Evolutionary conservation across 2,113 vertebrate genomes (phyloP).

Genomic region (Anas platyrhynchos): DNA sequence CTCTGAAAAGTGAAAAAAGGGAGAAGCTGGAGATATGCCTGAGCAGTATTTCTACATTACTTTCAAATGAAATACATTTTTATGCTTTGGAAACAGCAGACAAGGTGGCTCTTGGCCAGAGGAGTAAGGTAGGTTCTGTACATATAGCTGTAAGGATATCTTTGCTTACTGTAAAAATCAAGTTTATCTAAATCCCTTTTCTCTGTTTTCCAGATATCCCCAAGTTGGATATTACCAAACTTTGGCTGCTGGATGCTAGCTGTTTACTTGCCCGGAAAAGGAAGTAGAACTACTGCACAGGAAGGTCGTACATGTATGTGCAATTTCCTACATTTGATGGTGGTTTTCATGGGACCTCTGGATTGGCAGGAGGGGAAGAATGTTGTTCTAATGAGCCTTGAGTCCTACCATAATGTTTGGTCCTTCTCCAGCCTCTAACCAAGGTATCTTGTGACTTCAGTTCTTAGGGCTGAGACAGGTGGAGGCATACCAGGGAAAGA

Average conservation of each 20-base stretch:
- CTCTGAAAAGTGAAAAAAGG: neutral
- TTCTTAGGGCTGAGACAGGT: neutral
- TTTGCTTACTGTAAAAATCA: neutral
- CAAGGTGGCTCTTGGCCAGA: neutral
- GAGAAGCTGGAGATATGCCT: neutral
- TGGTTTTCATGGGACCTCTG: neutral
- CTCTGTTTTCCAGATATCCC: neutral
- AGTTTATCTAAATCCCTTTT: neutral
- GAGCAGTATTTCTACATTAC: neutral
- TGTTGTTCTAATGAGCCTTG: neutral
- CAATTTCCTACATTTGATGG: neutral
- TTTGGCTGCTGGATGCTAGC: neutral
- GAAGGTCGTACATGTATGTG: neutral
- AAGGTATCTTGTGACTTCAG: neutral
- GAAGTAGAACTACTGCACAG: neutral
- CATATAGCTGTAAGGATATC: neutral
- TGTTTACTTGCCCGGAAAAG: neutral
- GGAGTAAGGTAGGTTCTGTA: neutral
- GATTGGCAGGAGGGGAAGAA: neutral
- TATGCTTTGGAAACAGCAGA: neutral
- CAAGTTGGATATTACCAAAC: neutral
- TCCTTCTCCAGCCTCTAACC: neutral
- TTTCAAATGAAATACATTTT: neutral
- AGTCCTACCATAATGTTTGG: neutral
- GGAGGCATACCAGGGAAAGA: neutral